Evolutionary conservation across 1,140 invertebrate species (phyloP).

Genomic region (Pentalonia nigronervosa): DNA sequence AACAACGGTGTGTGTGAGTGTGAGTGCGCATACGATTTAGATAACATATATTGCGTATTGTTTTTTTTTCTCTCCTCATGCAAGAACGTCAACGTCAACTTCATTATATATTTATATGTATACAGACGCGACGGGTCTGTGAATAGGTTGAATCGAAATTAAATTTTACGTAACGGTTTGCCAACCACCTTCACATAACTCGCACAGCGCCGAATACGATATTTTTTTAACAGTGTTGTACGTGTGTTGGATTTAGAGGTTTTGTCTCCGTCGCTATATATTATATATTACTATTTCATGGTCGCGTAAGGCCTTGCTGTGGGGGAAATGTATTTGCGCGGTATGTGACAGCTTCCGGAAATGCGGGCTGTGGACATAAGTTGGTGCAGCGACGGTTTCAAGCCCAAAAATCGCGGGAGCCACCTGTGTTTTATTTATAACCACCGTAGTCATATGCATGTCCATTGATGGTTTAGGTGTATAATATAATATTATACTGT

Average conservation of each 20-base stretch:
- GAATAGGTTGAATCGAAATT: conserved; percentile 17
- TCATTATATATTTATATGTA: neutral
- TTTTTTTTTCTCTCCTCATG: neutral
- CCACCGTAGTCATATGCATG: neutral
- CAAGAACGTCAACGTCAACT: neutral
- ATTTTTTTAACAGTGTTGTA: neutral
- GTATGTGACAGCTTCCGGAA: neutral
- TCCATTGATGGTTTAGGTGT: neutral
- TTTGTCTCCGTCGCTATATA: neutral
- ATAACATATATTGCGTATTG: conserved; percentile 1
- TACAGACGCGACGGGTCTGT: neutral
- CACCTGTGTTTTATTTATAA: neutral
- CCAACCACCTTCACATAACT: neutral
- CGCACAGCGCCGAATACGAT: neutral
- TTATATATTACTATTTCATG: neutral
- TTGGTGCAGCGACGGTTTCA: neutral
- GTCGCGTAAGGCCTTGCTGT: neutral
- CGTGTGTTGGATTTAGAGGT: conserved; percentile 10
- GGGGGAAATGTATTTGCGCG: neutral
- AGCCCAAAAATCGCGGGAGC: neutral
- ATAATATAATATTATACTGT: neutral
- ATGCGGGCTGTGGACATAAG: neutral
- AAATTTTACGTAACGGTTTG: conserved; percentile 31
- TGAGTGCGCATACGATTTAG: neutral
- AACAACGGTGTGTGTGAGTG: neutral